These are phyloP conservation scores for Camponotus vicinus DNA, from an alignment of 1,140 invertebrate genomes.

Conservation along the genomic window DNA sequence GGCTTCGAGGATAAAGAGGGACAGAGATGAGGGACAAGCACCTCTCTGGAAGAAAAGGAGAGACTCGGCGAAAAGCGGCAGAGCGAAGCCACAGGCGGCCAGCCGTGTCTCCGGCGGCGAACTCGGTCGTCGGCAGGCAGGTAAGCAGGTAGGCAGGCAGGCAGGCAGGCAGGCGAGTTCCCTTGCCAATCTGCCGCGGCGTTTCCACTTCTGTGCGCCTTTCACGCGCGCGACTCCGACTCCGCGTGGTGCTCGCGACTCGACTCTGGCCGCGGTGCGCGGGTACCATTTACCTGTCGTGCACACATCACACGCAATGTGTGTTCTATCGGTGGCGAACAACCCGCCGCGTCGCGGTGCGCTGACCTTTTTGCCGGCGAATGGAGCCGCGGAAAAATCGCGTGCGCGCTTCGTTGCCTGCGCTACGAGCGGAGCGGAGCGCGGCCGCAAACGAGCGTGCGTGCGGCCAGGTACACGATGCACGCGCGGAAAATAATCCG, in stretches of 20 bases:
- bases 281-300: slow-evolving; percentile 72
- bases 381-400: slow-evolving; percentile 50
- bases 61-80: slow-evolving; percentile 78
- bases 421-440: slow-evolving; percentile 1
- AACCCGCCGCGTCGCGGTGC: slow-evolving; percentile 55
- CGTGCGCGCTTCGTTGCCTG: slow-evolving; percentile 48
- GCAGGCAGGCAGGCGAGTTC: slow-evolving; percentile 24
- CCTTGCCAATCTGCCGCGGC: slow-evolving; percentile 64
- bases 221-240: slow-evolving; percentile 73
- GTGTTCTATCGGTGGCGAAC: slow-evolving; percentile 58
- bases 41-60: slow-evolving; percentile 66
- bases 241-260: slow-evolving; percentile 25
- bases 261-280: slow-evolving; percentile 14
- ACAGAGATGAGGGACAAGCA: slow-evolving; percentile 37
- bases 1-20: slow-evolving; percentile 28
- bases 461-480: slow-evolving; percentile 19
- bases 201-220: slow-evolving; percentile 78
- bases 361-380: slow-evolving; percentile 69
- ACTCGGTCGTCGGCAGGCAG: slow-evolving; percentile 68
- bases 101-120: slow-evolving; percentile 81
- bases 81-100: slow-evolving; percentile 80
- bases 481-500: slow-evolving; percentile 53
- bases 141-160: background rate
- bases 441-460: slow-evolving; percentile 31
- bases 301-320: slow-evolving; percentile 73